Percentiles rank a stretch among this genome's conserved stretches.
phyloP scores from a whole-genome alignment of 2,888 invertebrate genomes.

The Drosophila prostipennis region DNA sequence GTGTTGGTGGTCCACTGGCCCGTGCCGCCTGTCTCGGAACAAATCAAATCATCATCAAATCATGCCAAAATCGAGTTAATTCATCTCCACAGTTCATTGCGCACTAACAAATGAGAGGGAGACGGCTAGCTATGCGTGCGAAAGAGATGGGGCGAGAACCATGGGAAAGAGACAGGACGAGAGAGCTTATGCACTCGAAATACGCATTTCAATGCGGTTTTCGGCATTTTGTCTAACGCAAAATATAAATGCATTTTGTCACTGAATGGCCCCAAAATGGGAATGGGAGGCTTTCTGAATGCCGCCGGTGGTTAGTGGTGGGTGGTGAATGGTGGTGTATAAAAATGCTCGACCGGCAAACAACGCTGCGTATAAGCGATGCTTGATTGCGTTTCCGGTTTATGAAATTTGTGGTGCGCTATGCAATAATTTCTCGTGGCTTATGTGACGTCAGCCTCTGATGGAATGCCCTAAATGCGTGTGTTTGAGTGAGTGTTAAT shows the following conservation, averaged over 20 bases:
- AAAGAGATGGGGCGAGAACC: neutral
- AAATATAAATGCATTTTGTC: conserved; percentile 72
- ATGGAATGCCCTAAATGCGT: conserved; percentile 24
- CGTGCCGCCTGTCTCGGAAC: conserved; percentile 42
- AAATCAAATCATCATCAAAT: conserved; percentile 77
- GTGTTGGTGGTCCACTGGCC: conserved; percentile 34
- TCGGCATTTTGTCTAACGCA: conserved; percentile 66
- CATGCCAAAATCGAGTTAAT: conserved; percentile 72
- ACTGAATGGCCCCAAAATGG: conserved; percentile 32
- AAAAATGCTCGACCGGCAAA: conserved; percentile 57
- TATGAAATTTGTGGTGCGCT: conserved; percentile 73
- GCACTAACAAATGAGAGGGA: conserved; percentile 41
- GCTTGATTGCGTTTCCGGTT: conserved; percentile 80
- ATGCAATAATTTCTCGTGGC: conserved; percentile 77
- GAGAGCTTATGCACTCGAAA: conserved; percentile 40
- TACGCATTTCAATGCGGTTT: conserved; percentile 63
- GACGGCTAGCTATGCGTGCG: neutral
- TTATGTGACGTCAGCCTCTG: conserved; percentile 43
- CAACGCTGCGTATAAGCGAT: conserved; percentile 61
- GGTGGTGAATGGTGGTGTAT: conserved; percentile 18
- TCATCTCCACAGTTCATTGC: conserved; percentile 68
- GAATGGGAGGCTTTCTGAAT: neutral
- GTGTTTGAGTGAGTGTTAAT: conserved; percentile 64
- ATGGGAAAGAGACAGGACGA: conserved; percentile 2
- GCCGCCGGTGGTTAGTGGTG: neutral